phyloP scores from a whole-genome alignment of 2,888 invertebrate species.

The Conistra vaccinii region DNA sequence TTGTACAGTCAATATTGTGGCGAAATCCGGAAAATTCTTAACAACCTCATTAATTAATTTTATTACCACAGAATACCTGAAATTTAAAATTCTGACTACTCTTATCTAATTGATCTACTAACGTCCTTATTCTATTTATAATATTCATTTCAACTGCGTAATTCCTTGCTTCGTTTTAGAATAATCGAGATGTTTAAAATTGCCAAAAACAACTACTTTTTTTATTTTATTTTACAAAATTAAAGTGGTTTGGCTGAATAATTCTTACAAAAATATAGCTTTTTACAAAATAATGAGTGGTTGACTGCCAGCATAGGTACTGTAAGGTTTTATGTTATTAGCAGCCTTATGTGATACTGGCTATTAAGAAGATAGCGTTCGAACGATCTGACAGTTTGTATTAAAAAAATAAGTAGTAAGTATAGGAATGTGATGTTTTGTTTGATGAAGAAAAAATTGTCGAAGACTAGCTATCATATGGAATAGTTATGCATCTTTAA shows the following conservation, averaged over 20 bases:
- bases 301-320: neutral
- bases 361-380: too few species aligned
- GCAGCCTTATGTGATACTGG: too few species aligned
- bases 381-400: too few species aligned
- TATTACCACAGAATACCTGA: neutral
- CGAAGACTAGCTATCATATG: too few species aligned
- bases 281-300: neutral
- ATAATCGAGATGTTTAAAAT: neutral
- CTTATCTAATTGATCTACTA: slow-evolving; percentile 9
- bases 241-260: neutral
- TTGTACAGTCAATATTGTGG: slow-evolving; percentile 29
- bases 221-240: neutral
- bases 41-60: slow-evolving; percentile 16
- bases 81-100: neutral
- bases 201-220: neutral
- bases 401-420: too few species aligned
- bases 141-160: slow-evolving; percentile 15
- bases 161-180: neutral
- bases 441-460: too few species aligned
- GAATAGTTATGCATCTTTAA: too few species aligned
- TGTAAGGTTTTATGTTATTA: too few species aligned
- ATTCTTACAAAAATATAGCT: too few species aligned
- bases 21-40: slow-evolving; percentile 33
- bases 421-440: too few species aligned
- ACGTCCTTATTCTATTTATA: neutral